Conservation (phyloP, 2,113 vertebrate genomes). For the Elgaria multicarinata region DNA sequence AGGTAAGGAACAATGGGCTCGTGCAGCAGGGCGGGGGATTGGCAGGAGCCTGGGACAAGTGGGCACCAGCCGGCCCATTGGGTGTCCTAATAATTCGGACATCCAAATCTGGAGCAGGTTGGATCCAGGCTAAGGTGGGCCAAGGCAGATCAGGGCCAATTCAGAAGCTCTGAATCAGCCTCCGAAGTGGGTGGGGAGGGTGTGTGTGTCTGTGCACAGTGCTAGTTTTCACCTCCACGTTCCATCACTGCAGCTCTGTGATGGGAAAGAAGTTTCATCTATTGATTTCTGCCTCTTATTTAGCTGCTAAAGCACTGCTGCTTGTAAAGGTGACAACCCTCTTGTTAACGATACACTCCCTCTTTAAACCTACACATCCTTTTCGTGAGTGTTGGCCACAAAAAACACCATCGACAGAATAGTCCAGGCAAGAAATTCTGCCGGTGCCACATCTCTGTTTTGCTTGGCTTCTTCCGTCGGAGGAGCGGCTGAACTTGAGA, state of each 20-base stretch:
- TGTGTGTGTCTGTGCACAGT: too few species aligned
- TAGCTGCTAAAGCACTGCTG: background rate
- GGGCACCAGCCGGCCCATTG: too few species aligned
- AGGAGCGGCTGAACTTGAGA: constrained; percentile 53
- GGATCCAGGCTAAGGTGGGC: too few species aligned
- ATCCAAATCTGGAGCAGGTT: too few species aligned
- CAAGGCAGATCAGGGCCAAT: too few species aligned
- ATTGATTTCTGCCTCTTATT: background rate
- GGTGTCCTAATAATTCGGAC: too few species aligned
- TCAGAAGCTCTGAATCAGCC: too few species aligned
- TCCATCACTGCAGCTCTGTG: background rate
- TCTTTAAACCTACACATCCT: background rate
- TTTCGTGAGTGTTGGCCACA: background rate
- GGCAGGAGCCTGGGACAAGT: too few species aligned
- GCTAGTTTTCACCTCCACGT: background rate
- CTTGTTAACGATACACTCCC: background rate
- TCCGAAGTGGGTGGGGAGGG: too few species aligned
- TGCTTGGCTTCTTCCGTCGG: constrained; percentile 50
- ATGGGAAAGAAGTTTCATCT: background rate
- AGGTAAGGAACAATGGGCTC: too few species aligned
- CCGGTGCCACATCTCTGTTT: constrained; percentile 51
- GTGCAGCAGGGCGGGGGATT: too few species aligned
- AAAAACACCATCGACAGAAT: constrained; percentile 41
- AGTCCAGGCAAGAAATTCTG: constrained; percentile 28
- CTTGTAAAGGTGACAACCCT: background rate